Conservation (phyloP, 1,140 invertebrate genomes). For the Achatina immaculata region DNA sequence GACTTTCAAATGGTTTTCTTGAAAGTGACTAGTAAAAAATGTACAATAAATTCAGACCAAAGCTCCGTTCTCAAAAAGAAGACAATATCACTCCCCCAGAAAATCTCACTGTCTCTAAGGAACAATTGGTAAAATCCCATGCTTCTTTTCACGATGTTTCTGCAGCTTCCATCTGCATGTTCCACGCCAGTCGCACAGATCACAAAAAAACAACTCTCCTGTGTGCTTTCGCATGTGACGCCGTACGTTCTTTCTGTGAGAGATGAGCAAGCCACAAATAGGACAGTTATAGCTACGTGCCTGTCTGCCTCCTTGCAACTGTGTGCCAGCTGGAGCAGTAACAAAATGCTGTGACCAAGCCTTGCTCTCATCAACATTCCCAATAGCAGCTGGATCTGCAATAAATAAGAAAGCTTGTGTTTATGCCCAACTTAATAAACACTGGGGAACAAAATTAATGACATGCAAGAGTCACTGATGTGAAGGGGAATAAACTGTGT, state of each 20-base stretch:
- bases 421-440: conserved; percentile 32
- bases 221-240: conserved; percentile 41
- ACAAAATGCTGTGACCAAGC: conserved; percentile 36
- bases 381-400: conserved; percentile 28
- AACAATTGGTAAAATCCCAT: conserved; percentile 13
- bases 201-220: conserved; percentile 42
- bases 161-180: conserved; percentile 35
- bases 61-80: not conserved
- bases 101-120: not conserved
- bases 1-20: not conserved
- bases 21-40: not conserved
- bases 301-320: conserved; percentile 6
- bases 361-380: conserved; percentile 26
- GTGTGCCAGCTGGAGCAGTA: conserved; percentile 16
- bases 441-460: not conserved
- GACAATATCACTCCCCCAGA: not conserved
- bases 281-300: conserved; percentile 30
- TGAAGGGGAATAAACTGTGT: not conserved
- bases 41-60: not conserved
- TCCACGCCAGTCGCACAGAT: conserved; percentile 34
- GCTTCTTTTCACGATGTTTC: conserved; percentile 39
- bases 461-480: no score
- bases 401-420: conserved; percentile 41
- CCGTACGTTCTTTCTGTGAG: conserved; percentile 32
- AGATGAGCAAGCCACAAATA: conserved; percentile 32